Conservation (phyloP, 2,888 invertebrate genomes). For the Eucera pruinosa region DNA sequence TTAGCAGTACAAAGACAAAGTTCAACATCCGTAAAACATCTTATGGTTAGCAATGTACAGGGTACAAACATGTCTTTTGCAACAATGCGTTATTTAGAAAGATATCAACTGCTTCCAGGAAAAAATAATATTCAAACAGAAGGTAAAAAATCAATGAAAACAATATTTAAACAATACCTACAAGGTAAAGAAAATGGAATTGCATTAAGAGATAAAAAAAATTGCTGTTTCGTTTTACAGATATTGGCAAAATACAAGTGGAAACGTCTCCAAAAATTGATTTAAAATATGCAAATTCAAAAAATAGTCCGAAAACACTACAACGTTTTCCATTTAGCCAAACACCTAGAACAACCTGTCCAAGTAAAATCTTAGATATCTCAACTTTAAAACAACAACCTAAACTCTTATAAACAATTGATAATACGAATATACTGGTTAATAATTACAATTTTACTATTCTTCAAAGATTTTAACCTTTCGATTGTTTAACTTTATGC, state of each 20-base stretch:
- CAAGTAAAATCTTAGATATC: slow-evolving; percentile 88
- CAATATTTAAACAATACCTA: neutral
- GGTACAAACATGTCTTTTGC: slow-evolving; percentile 89
- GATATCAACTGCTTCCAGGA: slow-evolving; percentile 87
- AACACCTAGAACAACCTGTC: slow-evolving; percentile 73
- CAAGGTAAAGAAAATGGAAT: slow-evolving; percentile 9
- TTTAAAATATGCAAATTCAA: slow-evolving; percentile 29
- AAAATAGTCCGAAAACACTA: slow-evolving; percentile 46
- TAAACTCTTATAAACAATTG: slow-evolving; percentile 86
- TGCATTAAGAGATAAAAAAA: neutral
- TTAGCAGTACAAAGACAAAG: slow-evolving; percentile 77
- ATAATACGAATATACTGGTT: slow-evolving; percentile 9
- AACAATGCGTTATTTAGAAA: slow-evolving; percentile 90
- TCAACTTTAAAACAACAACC: slow-evolving; percentile 89
- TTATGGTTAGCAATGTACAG: slow-evolving; percentile 76
- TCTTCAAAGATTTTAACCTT: neutral
- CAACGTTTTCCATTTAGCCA: slow-evolving; percentile 64
- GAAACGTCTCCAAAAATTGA: slow-evolving; percentile 49
- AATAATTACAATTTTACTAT: slow-evolving; percentile 10
- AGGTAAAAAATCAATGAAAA: slow-evolving; percentile 66
- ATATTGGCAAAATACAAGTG: slow-evolving; percentile 17
- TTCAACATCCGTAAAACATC: slow-evolving; percentile 75
- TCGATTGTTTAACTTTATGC: neutral
- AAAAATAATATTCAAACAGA: slow-evolving; percentile 67
- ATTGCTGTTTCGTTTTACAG: slow-evolving; percentile 34